Percentiles rank a stretch among this genome's conserved stretches.
Conservation (phyloP, 1,140 invertebrate genomes). For the Himalopsyche phryganea region DNA sequence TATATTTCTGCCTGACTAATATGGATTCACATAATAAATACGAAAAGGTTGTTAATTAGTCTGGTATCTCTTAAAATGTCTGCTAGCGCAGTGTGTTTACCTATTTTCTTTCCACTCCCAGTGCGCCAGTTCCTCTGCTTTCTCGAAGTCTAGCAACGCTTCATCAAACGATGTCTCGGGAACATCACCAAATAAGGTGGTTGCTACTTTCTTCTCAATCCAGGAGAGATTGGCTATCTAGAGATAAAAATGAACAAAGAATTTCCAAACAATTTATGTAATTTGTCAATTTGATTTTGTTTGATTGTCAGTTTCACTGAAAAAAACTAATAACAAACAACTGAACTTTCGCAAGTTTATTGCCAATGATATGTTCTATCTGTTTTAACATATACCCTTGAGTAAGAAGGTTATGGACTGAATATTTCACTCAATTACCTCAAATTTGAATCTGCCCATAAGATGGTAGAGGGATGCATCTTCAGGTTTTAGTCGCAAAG, state of each 20-base stretch:
- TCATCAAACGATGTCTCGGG: constrained; percentile 64
- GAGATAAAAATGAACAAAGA: constrained; percentile 35
- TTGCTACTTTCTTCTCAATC: constrained; percentile 70
- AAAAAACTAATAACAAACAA: no score
- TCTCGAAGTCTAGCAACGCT: constrained; percentile 61
- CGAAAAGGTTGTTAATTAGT: no score
- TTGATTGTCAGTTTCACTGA: no score
- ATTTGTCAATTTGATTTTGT: not conserved
- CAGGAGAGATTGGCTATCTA: constrained; percentile 53
- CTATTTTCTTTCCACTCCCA: constrained; percentile 68
- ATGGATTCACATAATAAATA: no score
- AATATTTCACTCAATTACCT: no score
- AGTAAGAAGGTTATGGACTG: no score
- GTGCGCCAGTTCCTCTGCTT: constrained; percentile 59
- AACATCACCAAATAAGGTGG: constrained; percentile 64
- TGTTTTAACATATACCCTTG: no score
- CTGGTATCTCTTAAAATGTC: no score
- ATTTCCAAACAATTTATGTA: constrained; percentile 14
- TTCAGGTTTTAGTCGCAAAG: constrained; percentile 61
- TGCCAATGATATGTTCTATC: no score
- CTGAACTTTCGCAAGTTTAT: no score
- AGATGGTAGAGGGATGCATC: constrained; percentile 68
- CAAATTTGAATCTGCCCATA: constrained; percentile 66
- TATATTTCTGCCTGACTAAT: no score
- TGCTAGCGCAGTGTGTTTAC: constrained; percentile 1